Evolutionary conservation across 2,113 vertebrate genomes (phyloP).

Genomic region (Nothobranchius kuhntae): DNA sequence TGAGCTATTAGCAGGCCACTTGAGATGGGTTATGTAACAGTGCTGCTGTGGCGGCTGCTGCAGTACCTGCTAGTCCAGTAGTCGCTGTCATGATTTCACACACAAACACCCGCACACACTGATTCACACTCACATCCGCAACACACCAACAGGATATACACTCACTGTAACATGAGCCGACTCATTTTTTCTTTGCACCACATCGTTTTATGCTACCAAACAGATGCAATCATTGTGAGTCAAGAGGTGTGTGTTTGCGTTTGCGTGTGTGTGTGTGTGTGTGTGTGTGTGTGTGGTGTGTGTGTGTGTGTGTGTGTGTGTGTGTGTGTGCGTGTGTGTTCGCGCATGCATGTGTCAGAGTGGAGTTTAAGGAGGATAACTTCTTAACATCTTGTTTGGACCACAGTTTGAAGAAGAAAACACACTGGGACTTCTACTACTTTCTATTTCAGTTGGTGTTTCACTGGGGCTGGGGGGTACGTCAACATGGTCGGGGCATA

Average conservation of each 20-base stretch:
- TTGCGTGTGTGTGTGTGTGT: neutral
- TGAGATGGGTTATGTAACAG: slow-evolving; percentile 82
- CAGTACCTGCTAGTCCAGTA: slow-evolving; percentile 68
- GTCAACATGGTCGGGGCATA: too few species aligned
- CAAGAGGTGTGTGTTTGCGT: slow-evolving; percentile 1
- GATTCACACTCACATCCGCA: slow-evolving; percentile 42
- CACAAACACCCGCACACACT: slow-evolving; percentile 59
- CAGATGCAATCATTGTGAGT: slow-evolving; percentile 41
- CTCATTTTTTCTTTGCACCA: slow-evolving; percentile 28
- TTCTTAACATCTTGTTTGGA: neutral
- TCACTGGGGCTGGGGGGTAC: too few species aligned
- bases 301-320: too few species aligned
- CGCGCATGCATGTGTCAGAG: neutral
- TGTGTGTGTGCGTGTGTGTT: too few species aligned
- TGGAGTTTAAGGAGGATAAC: neutral
- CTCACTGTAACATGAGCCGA: slow-evolving; percentile 45
- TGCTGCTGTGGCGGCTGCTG: slow-evolving; percentile 74
- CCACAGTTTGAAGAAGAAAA: neutral
- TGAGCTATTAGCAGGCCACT: slow-evolving; percentile 81
- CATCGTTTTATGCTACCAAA: slow-evolving; percentile 37
- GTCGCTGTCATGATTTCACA: slow-evolving; percentile 59
- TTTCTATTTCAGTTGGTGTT: too few species aligned
- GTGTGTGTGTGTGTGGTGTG: too few species aligned
- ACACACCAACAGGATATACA: slow-evolving; percentile 40
- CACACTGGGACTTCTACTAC: neutral